Evolutionary conservation across 2,113 vertebrate species (phyloP), one percentile per base, ranked within the genome.

Genomic region (Apodemus sylvaticus): DNA sequence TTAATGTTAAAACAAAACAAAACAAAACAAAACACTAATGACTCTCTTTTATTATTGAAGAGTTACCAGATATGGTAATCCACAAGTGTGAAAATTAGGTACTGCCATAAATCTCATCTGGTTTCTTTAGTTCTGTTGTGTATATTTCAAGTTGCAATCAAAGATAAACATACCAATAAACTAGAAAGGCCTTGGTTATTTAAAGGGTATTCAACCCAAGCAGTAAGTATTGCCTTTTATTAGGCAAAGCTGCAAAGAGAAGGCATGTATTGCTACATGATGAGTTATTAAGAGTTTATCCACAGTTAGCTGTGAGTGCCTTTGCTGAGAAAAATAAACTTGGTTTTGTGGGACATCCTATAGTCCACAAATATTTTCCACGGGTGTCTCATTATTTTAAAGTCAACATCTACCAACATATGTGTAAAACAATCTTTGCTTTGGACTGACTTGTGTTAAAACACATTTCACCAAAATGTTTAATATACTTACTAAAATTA

Each of bases 391-490:
- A 16, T 8, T 62, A 29, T 71, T 92, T 5, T 88, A 82, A 96
- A 94, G 55, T 90, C 53, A 95, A 42, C 85, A 93, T 71, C 85
- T 97, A 93, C 51, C 81, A 88, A 81, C n/a, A 58, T 53, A 90
- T 90, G 26, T 68, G 20, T 81, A 85, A 20, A 88, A 87, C 42
- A 71, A 60, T 4, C 26, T 88, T 82, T 79, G 31, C 64, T 60
- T 95, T 55, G 48, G 85, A n/a, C 42, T 89, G 78, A 94, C 82
- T 86, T 94, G 16, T 93, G 86, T 83, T 91, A 68, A 26, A 79
- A 70, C 22, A 94, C 29, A 93, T 78, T 90, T 86, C 22, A 87
- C n/a, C 10, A 81, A 82, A 85, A 85, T 26, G 7, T 78, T 53
- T 81, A 29, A 42, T 83, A 53, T 53, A 26, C 12, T 91, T 93